phyloP scores from a whole-genome alignment of 2,113 vertebrate genomes.

The Balaenoptera acutorostrata region DNA sequence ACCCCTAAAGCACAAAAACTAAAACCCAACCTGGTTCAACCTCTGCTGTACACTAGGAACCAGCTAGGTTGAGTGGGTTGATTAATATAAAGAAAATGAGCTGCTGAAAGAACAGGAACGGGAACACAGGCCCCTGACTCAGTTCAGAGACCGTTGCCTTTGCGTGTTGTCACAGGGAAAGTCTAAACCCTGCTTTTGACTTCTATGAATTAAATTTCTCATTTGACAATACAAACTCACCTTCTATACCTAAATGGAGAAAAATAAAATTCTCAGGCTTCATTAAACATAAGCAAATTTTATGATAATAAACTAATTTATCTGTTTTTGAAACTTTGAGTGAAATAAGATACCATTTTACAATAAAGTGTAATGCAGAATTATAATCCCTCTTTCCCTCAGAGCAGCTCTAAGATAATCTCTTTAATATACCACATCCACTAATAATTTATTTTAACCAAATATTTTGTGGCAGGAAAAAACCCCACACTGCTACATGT shows the following conservation, averaged over 20 bases:
- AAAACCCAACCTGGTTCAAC: background rate
- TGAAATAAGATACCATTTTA: slow-evolving; percentile 12
- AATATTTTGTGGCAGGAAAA: background rate
- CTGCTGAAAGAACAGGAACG: background rate
- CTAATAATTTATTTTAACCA: slow-evolving; percentile 3
- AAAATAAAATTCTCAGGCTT: background rate
- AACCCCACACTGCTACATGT: no score
- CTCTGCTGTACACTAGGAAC: background rate
- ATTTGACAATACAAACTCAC: background rate
- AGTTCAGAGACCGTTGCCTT: background rate
- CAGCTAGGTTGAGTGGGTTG: background rate
- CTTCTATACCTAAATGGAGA: background rate
- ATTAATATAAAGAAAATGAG: background rate
- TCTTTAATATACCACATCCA: background rate
- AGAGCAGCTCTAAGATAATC: background rate
- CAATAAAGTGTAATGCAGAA: background rate
- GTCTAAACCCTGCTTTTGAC: background rate
- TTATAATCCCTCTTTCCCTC: background rate
- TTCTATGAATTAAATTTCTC: background rate
- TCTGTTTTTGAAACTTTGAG: background rate
- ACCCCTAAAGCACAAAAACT: background rate
- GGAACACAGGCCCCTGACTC: background rate
- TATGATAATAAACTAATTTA: background rate
- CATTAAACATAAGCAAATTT: background rate
- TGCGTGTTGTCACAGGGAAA: background rate